Conservation (phyloP, 1,140 invertebrate genomes). For the Holotrichia oblita region DNA sequence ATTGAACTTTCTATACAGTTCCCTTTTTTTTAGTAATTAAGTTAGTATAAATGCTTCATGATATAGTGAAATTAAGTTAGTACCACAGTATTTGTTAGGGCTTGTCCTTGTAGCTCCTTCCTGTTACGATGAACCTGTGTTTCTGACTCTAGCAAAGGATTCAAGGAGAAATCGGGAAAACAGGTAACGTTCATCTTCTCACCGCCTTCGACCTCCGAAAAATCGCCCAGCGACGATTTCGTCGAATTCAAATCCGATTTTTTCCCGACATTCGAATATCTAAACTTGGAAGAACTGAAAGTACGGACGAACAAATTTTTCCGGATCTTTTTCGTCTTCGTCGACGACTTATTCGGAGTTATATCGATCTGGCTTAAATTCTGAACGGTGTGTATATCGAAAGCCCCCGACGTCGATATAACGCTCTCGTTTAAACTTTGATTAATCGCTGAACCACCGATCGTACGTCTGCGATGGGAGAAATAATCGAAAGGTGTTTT, state of each 20-base stretch:
- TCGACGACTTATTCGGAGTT: conserved; percentile 42
- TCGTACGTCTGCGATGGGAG: conserved; percentile 57
- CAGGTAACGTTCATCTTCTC: conserved; percentile 54
- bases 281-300: conserved; percentile 58
- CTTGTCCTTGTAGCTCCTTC: conserved; percentile 47
- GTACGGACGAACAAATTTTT: conserved; percentile 58
- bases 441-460: conserved; percentile 49
- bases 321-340: conserved; percentile 47
- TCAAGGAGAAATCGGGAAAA: conserved; percentile 57
- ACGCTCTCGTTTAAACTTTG: conserved; percentile 57
- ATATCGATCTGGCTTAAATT: conserved; percentile 51
- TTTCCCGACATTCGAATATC: conserved; percentile 46
- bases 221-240: conserved; percentile 49
- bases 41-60: conserved; percentile 34
- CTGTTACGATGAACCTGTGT: conserved; percentile 48
- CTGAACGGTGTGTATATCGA: conserved; percentile 55
- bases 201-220: conserved; percentile 42
- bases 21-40: not conserved
- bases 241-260: conserved; percentile 50
- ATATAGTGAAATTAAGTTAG: conserved; percentile 55
- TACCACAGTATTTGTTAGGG: conserved; percentile 57
- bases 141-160: conserved; percentile 44
- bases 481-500: conserved; percentile 58
- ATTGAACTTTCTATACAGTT: no score
- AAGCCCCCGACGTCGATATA: conserved; percentile 56